phyloP scores from a whole-genome alignment of 1,140 invertebrate species.

The Dreissena rostriformis region DNA sequence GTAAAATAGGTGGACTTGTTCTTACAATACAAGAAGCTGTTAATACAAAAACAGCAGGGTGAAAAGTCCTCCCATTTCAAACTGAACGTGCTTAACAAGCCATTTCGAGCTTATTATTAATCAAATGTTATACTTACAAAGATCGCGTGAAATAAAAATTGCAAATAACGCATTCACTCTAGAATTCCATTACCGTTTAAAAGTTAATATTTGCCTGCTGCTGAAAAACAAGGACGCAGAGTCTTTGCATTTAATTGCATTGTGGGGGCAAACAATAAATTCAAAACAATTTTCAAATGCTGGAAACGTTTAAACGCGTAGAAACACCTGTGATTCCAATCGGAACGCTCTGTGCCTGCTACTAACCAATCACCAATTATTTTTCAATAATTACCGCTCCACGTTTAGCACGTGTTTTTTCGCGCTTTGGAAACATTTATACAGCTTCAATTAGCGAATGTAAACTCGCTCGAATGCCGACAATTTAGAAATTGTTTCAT shows the following conservation, averaged over 20 bases:
- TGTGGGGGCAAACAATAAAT: constrained; percentile 1
- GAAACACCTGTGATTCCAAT: constrained; percentile 16
- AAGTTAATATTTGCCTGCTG: too few relatives aligned
- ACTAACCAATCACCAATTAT: constrained; percentile 20
- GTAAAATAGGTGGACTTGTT: too few relatives aligned
- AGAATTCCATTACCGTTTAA: too few relatives aligned
- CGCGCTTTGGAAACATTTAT: constrained; percentile 21
- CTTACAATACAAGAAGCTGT: too few relatives aligned
- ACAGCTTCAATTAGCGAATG: constrained; percentile 51
- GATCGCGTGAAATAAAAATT: too few relatives aligned
- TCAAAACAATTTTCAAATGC: constrained; percentile 12
- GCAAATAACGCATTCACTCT: too few relatives aligned
- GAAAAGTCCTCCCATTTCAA: too few relatives aligned
- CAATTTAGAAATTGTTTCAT: constrained; percentile 34
- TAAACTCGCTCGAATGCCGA: constrained; percentile 20
- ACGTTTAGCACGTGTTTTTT: constrained; percentile 54
- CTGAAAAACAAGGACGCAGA: too few relatives aligned
- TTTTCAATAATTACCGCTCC: constrained; percentile 1
- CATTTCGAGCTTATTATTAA: too few relatives aligned
- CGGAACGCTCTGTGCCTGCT: background rate
- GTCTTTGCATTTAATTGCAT: constrained; percentile 5
- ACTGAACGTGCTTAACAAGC: too few relatives aligned
- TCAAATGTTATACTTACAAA: background rate
- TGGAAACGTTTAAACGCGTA: background rate
- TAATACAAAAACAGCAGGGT: too few relatives aligned